phyloP scores from a whole-genome alignment of 2,888 invertebrate species.

The Autographa pulchrina region DNA sequence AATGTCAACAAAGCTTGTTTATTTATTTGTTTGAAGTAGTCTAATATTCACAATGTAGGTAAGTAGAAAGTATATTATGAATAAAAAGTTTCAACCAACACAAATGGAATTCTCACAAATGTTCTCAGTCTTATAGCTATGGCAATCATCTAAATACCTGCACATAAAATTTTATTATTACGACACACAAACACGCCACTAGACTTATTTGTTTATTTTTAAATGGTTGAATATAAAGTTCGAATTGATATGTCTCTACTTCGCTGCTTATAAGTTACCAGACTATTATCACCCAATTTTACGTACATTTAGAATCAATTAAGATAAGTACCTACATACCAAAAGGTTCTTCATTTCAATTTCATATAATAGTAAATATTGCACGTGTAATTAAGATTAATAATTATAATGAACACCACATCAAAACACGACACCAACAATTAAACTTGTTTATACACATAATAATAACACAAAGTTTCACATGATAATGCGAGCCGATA shows the following conservation, averaged over 20 bases:
- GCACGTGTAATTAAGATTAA: no score
- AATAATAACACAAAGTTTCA: constrained; percentile 48
- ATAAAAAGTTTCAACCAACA: constrained; percentile 21
- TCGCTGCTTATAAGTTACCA: neutral
- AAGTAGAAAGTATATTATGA: neutral
- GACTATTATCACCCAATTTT: neutral
- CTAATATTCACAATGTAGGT: neutral
- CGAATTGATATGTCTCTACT: neutral
- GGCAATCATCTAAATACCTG: constrained; percentile 42
- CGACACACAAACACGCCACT: constrained; percentile 47
- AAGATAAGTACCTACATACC: no score
- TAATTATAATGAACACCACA: neutral
- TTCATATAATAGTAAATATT: no score
- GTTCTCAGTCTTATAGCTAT: constrained; percentile 27
- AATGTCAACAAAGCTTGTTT: neutral
- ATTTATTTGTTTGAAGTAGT: neutral
- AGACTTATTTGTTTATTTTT: constrained; percentile 39
- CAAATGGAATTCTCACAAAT: constrained; percentile 41
- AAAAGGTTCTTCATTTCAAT: no score
- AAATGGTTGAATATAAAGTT: constrained; percentile 18
- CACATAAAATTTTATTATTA: constrained; percentile 44
- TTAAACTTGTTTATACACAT: constrained; percentile 41
- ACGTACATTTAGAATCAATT: no score
- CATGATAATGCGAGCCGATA: constrained; percentile 44
- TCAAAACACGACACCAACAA: constrained; percentile 30